Conservation (phyloP, 2,888 invertebrate genomes). For the Apomyelois bistriatella region DNA sequence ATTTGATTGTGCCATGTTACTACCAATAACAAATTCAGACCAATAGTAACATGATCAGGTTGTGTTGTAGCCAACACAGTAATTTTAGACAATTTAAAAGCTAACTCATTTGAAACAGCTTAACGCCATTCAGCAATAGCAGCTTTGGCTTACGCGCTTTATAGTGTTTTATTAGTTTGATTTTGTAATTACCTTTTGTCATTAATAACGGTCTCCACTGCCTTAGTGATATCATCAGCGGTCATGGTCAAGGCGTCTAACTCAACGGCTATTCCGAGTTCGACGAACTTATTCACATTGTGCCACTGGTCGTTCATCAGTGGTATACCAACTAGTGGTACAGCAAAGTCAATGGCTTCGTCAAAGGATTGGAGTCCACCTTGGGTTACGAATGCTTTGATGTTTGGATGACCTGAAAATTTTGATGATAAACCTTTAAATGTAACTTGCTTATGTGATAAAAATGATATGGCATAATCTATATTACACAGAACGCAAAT, state of each 20-base stretch:
- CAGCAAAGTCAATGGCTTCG: constrained; percentile 42
- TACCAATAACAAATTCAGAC: too few species aligned
- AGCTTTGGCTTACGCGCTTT: too few species aligned
- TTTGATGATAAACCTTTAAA: neutral
- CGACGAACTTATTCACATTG: constrained; percentile 26
- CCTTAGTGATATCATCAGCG: neutral
- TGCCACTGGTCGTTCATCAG: constrained; percentile 48
- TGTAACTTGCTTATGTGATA: too few species aligned
- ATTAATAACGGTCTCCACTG: neutral
- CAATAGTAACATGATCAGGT: too few species aligned
- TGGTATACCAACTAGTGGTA: constrained; percentile 49
- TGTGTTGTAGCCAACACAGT: too few species aligned
- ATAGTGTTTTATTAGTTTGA: neutral
- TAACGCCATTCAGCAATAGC: too few species aligned
- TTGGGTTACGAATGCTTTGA: constrained; percentile 59
- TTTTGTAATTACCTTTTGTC: neutral
- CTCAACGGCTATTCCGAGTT: neutral
- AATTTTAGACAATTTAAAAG: too few species aligned
- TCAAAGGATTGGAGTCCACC: constrained; percentile 56
- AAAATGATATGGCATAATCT: too few species aligned
- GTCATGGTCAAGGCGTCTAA: constrained; percentile 1
- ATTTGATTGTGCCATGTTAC: too few species aligned
- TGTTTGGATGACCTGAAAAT: neutral
- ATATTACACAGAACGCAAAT: too few species aligned
- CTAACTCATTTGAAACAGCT: too few species aligned